Base-by-base conservation (phyloP, 1,140 invertebrate species). In the Neocloeon triangulifer region DNA sequence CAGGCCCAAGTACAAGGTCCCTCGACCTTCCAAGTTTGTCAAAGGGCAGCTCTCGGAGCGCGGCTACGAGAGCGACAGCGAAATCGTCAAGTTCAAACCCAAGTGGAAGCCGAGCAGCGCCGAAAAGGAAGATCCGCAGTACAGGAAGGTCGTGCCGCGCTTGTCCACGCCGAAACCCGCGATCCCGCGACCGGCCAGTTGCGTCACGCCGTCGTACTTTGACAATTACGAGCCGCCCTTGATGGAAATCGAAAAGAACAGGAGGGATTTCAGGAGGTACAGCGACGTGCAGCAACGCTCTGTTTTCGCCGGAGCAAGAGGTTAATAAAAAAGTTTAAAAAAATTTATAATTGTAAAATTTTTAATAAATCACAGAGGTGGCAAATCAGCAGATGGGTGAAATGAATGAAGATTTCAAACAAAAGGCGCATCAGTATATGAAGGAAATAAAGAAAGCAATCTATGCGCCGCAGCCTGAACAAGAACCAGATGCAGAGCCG, bases 51-150 rank as follows among this genome's bases (percentile, higher is more conserved):
- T 66, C 34, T 49, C 60, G 1, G 70, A 74, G 39, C 72, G 67
- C 23, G 72, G 74, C 37, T 74, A 75, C 39, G 70, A 74, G 38
- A 73, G 67, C 47, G 70, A 75, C 37, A 50, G 62, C 2, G 70
- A 73, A 27, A 48, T 48, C n/a, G 53, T 52, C 0, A 53, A 50
- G 39, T 69, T 72, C 32, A 59, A 55, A 28, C 54, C 66, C 0
- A 60, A 64, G 26, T 72, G 69, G 69, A 50, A 58, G 2, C 66
- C 69, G 0, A 47, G 55, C 9, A 61, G 63, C 16, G 58, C 53
- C 29, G 63, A 67, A 29, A 56, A 53, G 0, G 57, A 67, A 20
- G 62, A 64, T 13, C 58, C 59, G 0, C 53, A 58, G 12, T 73
- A 70, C 39, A 52, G 66, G 5, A 62, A 56, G 39, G 69, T 74